Base-by-base conservation (phyloP, 1,140 invertebrate species). In the Meloidogyne chitwoodi region DNA sequence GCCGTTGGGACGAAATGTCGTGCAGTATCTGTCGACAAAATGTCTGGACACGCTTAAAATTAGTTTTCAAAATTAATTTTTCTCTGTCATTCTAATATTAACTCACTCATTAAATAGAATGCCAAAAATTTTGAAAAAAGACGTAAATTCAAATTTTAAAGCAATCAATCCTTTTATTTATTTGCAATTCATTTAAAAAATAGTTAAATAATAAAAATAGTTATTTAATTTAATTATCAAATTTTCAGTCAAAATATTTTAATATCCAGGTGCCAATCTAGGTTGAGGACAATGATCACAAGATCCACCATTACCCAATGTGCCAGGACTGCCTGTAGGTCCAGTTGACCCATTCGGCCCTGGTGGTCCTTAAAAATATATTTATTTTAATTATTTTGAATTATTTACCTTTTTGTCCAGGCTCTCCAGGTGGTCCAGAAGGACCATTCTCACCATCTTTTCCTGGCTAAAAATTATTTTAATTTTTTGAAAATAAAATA, bases 211-310 rank as follows among this genome's bases (percentile, higher is more conserved):
- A n/a, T n/a, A n/a, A n/a, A n/a, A n/a, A n/a, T n/a, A n/a, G n/a
- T n/a, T n/a, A n/a, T n/a, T n/a, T n/a, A n/a, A n/a, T n/a, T n/a
- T n/a, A n/a, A n/a, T n/a, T n/a, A n/a, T n/a, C n/a, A n/a, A n/a
- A n/a, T n/a, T n/a, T n/a, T n/a, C n/a, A n/a, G n/a, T 44, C 26
- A 19, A 26, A 34, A 11, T 12, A 29, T 24, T 24, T 80, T 82
- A 84, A 79, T 84, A 84, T 78, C 83, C 83, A 34, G 83, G 83
- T 62, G 83, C 84, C 29, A 86, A 75, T 76, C 84, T 68, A n/a
- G 84, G 85, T 34, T 84, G 80, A 41, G 84, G 85, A 65, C 84
- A 86, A 67, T 87, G 85, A 27, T 85, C 84, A 79, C 84, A 86
- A 27, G 76, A 66, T 34, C 84, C 84, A 24, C 77, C 78, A 24